These are phyloP conservation scores for Steinernema carpocapsae DNA, from an alignment of 2,888 invertebrate genomes.

Conservation along the genomic window DNA sequence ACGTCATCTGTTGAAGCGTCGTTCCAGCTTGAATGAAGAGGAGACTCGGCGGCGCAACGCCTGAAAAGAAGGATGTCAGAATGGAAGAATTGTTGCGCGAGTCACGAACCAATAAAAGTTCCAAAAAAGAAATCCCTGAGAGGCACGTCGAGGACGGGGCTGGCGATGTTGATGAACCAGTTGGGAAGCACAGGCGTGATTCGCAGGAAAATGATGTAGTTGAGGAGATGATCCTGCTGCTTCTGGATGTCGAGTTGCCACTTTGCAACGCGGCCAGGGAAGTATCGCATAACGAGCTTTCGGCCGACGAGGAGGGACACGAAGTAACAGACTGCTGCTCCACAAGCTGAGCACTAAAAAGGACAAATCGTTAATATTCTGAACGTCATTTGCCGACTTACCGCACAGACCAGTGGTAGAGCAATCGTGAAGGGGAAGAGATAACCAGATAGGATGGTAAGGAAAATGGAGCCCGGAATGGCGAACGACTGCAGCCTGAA, in stretches of 20 bases:
- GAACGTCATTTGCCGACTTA: conserved; percentile 58
- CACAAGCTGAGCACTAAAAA: conserved; percentile 84
- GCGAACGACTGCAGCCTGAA: conserved; percentile 95
- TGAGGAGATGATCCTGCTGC: conserved; percentile 86
- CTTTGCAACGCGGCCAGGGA: conserved; percentile 83
- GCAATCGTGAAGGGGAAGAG: conserved; percentile 91
- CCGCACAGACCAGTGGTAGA: conserved; percentile 77
- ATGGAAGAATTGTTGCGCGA: not conserved
- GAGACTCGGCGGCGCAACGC: conserved; percentile 94
- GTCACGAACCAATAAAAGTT: conserved; percentile 82
- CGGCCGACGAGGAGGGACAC: conserved; percentile 88
- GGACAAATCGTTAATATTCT: too few relatives aligned
- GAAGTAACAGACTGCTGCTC: conserved; percentile 92
- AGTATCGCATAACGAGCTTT: conserved; percentile 82
- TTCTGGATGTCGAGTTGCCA: conserved; percentile 81
- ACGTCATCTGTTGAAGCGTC: conserved; percentile 88
- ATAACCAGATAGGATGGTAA: conserved; percentile 95
- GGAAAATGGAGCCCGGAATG: conserved; percentile 96
- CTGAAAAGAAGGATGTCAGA: conserved; percentile 71
- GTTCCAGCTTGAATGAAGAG: conserved; percentile 96
- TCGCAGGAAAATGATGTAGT: conserved; percentile 93
- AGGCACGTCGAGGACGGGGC: conserved; percentile 95
- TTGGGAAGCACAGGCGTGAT: conserved; percentile 97
- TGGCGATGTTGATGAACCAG: conserved; percentile 96
- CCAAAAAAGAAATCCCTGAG: conserved; percentile 88